phyloP scores from a whole-genome alignment of 1,140 invertebrate species.

The Drosophila burlai region DNA sequence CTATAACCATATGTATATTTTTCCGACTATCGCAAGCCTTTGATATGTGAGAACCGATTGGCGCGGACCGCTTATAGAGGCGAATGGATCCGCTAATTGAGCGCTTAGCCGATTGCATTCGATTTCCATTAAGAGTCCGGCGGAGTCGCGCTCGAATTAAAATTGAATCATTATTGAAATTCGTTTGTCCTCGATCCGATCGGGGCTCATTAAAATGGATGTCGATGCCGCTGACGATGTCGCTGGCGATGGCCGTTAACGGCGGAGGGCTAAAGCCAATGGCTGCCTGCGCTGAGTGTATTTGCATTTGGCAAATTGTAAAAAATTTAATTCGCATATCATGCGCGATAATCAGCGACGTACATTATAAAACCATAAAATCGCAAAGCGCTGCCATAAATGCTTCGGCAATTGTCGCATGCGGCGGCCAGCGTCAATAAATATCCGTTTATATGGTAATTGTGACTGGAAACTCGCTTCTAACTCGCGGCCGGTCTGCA shows the following conservation, averaged over 20 bases:
- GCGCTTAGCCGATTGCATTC: constrained; percentile 76
- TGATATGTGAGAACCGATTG: constrained; percentile 53
- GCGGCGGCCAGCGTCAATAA: constrained; percentile 69
- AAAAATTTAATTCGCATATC: constrained; percentile 83
- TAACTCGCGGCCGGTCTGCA: constrained; percentile 43
- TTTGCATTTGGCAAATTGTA: constrained; percentile 83
- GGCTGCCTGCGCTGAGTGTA: constrained; percentile 25
- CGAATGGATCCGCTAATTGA: constrained; percentile 67
- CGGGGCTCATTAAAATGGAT: constrained; percentile 69
- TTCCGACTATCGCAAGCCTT: constrained; percentile 37
- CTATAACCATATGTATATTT: constrained; percentile 10
- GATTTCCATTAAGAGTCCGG: constrained; percentile 66
- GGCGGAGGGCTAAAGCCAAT: constrained; percentile 37
- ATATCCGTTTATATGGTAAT: constrained; percentile 82
- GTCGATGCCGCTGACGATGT: constrained; percentile 34
- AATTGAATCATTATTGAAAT: constrained; percentile 83
- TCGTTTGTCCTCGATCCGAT: constrained; percentile 52
- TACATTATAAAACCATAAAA: constrained; percentile 83
- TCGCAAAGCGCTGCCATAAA: constrained; percentile 76
- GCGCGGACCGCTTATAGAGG: constrained; percentile 42
- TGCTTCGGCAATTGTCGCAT: constrained; percentile 74
- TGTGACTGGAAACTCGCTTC: constrained; percentile 53
- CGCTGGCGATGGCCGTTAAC: constrained; percentile 37
- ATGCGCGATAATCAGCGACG: constrained; percentile 81
- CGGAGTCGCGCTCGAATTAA: constrained; percentile 67